Evolutionary conservation across 35 echinoderm and acorn worm species (phyloP), one percentile per base, ranked within the genome.

Genomic region (Heliocidaris erythrogramma): DNA sequence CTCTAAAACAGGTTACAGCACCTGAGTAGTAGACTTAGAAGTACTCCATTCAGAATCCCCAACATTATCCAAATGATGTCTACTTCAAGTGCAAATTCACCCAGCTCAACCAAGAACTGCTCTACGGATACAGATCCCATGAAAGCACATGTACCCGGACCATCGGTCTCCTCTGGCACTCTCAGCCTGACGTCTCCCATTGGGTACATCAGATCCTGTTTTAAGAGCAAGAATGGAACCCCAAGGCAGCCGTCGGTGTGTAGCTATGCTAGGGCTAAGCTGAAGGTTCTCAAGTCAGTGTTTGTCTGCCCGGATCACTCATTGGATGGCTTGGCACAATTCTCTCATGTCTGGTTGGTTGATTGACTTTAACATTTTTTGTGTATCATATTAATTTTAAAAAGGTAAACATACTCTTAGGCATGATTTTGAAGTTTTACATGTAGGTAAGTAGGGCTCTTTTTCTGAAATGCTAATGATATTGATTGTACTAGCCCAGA

Each of bases 191-290:
- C 91, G 0, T 69, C 91, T 31, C 98, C 98, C 5, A 99, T 99
- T 93, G 98, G 98, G 10, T 97, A 96, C 60, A 94, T 99, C 31
- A 42, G 94, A n/a, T 99, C 98, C 17, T 99, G 98, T 94, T 99
- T 99, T 88, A 99, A 99, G 92, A 99, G 96, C 49, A 99, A 99
- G 92, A 99, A 99, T 96, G 98, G 98, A 1, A 99, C 98, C 5
- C 98, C 97, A 30, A 56, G 98, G 30, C 98, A 99, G 53, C 98
- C 98, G n/a, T 94, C 97, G 7, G 97, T 99, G 31, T 99, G 98
- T 56, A 94, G 86, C 47, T 99, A 94, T 94, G 95, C 98, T 0
- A 96, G 94, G 90, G 98, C 96, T 42, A 96, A 95, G 60, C 86
- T 99, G 12, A 78, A 85, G 89, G 96, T 99, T 53, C 92, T 97